Conservation (phyloP, 2,888 invertebrate genomes). For the Mimas tiliae region DNA sequence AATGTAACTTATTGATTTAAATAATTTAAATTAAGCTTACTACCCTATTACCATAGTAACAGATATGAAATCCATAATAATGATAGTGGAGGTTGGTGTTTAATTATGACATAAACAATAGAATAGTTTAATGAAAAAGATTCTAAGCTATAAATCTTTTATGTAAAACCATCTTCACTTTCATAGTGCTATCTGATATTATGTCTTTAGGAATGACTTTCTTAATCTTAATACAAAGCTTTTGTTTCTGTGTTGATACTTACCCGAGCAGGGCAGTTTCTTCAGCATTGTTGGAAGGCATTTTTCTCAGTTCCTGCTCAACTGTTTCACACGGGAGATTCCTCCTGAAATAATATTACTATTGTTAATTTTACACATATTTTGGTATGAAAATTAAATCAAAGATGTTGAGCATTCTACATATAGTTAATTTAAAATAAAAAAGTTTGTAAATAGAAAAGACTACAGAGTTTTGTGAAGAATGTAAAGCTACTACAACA, state of each 20-base stretch:
- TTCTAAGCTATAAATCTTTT: neutral
- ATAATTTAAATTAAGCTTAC: too few relatives aligned
- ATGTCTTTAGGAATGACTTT: too few relatives aligned
- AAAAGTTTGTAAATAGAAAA: too few relatives aligned
- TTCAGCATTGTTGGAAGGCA: slow-evolving; percentile 91
- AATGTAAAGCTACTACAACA: too few relatives aligned
- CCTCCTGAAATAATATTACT: slow-evolving; percentile 14
- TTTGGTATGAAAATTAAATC: neutral
- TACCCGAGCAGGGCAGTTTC: slow-evolving; percentile 95
- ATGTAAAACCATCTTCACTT: neutral
- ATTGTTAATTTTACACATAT: neutral
- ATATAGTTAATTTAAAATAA: too few relatives aligned
- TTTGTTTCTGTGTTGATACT: slow-evolving; percentile 64
- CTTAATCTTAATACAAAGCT: neutral
- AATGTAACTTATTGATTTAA: too few relatives aligned
- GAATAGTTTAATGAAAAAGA: neutral
- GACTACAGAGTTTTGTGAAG: too few relatives aligned
- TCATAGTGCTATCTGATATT: neutral
- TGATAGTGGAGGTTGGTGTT: neutral
- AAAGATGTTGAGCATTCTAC: too few relatives aligned
- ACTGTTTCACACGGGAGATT: slow-evolving; percentile 1
- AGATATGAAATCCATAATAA: neutral
- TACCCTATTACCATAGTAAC: neutral
- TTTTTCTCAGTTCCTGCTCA: slow-evolving; percentile 74
- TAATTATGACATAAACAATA: neutral